phyloP scores from a whole-genome alignment of 1,140 invertebrate species.

The Drosophila kepulauana region DNA sequence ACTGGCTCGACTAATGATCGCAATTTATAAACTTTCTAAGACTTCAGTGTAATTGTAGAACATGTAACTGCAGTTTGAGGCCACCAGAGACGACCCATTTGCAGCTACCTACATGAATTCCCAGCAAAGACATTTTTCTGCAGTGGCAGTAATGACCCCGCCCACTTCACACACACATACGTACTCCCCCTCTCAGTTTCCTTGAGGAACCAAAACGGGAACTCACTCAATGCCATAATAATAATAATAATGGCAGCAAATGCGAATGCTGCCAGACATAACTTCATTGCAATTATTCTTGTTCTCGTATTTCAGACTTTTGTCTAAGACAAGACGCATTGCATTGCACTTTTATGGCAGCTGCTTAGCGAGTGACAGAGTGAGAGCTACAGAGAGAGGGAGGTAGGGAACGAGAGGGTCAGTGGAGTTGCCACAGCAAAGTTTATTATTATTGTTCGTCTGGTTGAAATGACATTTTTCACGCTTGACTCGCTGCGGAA shows the following conservation, averaged over 20 bases:
- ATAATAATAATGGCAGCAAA: constrained; percentile 32
- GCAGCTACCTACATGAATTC: constrained; percentile 34
- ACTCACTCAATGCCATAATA: constrained; percentile 42
- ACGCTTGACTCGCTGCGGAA: constrained; percentile 39
- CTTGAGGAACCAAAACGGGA: constrained; percentile 18
- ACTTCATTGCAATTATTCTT: constrained; percentile 64
- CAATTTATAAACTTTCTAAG: constrained; percentile 5
- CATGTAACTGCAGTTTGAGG: constrained; percentile 27
- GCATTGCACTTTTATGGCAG: constrained; percentile 69
- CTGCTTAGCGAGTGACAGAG: constrained; percentile 11
- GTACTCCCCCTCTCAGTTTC: background rate
- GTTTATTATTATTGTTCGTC: constrained; percentile 25
- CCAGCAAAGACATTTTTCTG: constrained; percentile 20
- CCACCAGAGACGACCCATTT: constrained; percentile 39
- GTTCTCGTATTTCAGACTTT: constrained; percentile 32
- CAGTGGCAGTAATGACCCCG: background rate
- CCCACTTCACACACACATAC: background rate
- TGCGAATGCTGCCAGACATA: constrained; percentile 56
- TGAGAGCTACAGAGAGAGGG: background rate
- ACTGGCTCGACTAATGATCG: constrained; percentile 1
- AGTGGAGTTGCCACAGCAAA: constrained; percentile 28
- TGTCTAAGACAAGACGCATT: constrained; percentile 30
- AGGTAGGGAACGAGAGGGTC: background rate
- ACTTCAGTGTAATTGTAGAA: constrained; percentile 18
- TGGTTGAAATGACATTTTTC: constrained; percentile 49